These are phyloP conservation scores for Thereva unica DNA, from an alignment of 2,888 invertebrate species.

Conservation along the genomic window DNA sequence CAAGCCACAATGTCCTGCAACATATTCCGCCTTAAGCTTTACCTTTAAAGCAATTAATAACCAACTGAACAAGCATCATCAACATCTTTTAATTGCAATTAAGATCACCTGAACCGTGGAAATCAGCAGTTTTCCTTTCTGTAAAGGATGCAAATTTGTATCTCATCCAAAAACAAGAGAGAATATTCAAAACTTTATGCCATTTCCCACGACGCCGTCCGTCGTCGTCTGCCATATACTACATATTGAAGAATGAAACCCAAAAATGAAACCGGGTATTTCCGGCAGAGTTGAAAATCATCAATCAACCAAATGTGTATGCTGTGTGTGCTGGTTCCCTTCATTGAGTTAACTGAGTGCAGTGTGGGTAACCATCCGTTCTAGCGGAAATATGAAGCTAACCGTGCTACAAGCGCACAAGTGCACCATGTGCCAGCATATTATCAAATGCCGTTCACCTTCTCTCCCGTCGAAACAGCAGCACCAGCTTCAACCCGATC, in stretches of 20 bases:
- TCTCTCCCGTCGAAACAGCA: background rate
- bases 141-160: too few species aligned
- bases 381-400: slow-evolving; percentile 19
- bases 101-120: background rate
- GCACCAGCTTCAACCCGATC: too few species aligned
- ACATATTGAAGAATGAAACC: slow-evolving; percentile 13
- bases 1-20: too few species aligned
- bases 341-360: slow-evolving; percentile 26
- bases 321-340: slow-evolving; percentile 1
- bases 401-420: background rate
- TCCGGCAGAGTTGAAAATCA: slow-evolving; percentile 21
- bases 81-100: background rate
- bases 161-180: too few species aligned
- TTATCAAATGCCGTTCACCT: slow-evolving; percentile 25
- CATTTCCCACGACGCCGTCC: slow-evolving; percentile 7
- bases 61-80: background rate
- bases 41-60: too few species aligned
- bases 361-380: slow-evolving; percentile 24
- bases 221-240: slow-evolving; percentile 14
- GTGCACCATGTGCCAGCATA: slow-evolving; percentile 1
- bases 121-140: background rate
- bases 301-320: slow-evolving; percentile 33
- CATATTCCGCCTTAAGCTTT: too few species aligned
- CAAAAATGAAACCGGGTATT: slow-evolving; percentile 7
- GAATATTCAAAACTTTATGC: background rate